These are phyloP conservation scores for Ectropis grisescens DNA, from an alignment of 1,140 invertebrate genomes.

Conservation along the genomic window DNA sequence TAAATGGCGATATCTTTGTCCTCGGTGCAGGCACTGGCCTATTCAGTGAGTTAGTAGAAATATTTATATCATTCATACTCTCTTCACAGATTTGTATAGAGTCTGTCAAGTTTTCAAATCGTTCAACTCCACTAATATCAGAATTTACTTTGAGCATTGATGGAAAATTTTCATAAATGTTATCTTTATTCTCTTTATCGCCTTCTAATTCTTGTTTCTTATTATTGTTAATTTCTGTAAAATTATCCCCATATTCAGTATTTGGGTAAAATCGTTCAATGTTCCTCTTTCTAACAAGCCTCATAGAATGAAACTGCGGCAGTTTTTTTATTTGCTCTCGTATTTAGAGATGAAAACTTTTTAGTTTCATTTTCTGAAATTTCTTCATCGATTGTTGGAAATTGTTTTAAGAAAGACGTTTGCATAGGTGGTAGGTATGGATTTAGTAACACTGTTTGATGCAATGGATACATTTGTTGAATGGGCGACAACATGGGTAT, in stretches of 20 bases:
- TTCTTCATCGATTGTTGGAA: conserved; percentile 58
- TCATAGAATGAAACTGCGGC: conserved; percentile 60
- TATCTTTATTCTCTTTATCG: conserved; percentile 32
- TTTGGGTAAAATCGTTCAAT: conserved; percentile 66
- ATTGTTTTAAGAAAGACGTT: conserved; percentile 48
- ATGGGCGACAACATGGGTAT: conserved; percentile 51
- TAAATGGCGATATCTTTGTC: conserved; percentile 44
- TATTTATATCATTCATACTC: conserved; percentile 21
- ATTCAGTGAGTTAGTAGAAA: conserved; percentile 39
- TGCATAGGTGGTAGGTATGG: conserved; percentile 53
- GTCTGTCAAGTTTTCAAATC: conserved; percentile 66
- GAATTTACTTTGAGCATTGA: conserved; percentile 38
- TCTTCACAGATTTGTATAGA: conserved; percentile 64
- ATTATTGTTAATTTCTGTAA: conserved; percentile 61
- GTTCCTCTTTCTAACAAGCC: conserved; percentile 56
- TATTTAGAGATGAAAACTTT: conserved; percentile 55
- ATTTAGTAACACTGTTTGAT: conserved; percentile 54
- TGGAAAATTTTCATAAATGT: conserved; percentile 56
- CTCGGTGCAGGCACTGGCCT: conserved; percentile 54
- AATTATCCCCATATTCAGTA: conserved; percentile 59
- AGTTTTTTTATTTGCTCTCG: conserved; percentile 37
- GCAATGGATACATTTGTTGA: conserved; percentile 55
- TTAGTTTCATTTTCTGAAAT: conserved; percentile 26
- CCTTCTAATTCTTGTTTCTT: conserved; percentile 33
- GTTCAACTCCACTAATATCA: conserved; percentile 46